A percentile compares a stretch with the other conserved stretches of the same genome.
phyloP scores from a whole-genome alignment of 2,113 vertebrate genomes.

The Ictalurus furcatus region DNA sequence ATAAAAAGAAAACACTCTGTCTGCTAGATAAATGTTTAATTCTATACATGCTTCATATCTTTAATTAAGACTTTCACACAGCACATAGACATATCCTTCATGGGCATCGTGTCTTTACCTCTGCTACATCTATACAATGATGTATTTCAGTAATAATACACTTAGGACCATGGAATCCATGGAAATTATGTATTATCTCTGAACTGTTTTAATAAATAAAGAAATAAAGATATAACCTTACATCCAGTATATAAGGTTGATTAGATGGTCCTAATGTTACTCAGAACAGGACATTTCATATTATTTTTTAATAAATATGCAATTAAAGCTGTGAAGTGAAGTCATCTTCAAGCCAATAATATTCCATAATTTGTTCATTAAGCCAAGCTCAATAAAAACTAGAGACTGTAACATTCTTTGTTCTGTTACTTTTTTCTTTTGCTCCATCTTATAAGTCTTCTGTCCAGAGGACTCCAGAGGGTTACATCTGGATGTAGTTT shows the following conservation, averaged over 20 bases:
- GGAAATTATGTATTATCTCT: neutral
- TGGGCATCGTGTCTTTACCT: neutral
- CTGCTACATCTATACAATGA: neutral
- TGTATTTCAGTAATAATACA: slow-evolving; percentile 2
- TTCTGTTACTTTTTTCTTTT: neutral
- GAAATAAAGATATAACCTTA: neutral
- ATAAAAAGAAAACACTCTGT: neutral
- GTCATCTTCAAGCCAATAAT: neutral
- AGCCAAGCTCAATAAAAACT: neutral
- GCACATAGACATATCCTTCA: neutral
- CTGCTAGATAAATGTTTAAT: neutral
- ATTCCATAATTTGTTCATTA: neutral
- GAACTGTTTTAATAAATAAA: neutral
- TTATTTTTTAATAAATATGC: neutral
- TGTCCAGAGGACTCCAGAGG: neutral
- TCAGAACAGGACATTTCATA: neutral
- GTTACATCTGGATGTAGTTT: slow-evolving; percentile 31
- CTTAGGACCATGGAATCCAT: neutral
- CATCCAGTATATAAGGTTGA: neutral
- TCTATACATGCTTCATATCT: neutral
- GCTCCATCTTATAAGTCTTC: neutral
- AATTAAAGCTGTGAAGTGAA: neutral
- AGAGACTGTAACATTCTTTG: neutral
- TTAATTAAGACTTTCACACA: slow-evolving; percentile 24
- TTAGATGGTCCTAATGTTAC: neutral